Percentiles rank a stretch among this genome's conserved stretches.
phyloP scores from a whole-genome alignment of 2,888 invertebrate species.

The Chorisops tibialis region DNA sequence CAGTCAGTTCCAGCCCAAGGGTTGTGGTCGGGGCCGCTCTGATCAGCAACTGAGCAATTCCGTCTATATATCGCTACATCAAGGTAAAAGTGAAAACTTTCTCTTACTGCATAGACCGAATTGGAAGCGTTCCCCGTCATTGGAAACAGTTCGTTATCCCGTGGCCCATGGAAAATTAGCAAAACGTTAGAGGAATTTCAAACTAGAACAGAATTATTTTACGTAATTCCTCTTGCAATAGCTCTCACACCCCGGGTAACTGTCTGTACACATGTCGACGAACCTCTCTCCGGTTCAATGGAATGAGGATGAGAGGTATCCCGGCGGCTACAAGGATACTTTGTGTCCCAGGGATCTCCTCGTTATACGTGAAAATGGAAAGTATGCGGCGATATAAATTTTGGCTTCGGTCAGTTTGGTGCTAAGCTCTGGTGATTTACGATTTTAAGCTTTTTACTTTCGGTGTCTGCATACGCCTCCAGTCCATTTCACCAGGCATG shows the following conservation, averaged over 20 bases:
- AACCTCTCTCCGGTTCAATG: background rate
- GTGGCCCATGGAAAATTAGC: background rate
- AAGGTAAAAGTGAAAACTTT: too few species aligned
- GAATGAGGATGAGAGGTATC: background rate
- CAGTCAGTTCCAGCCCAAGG: background rate
- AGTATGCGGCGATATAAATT: conserved; percentile 20
- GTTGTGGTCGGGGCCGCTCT: background rate
- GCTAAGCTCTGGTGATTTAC: conserved; percentile 25
- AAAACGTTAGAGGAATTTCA: conserved; percentile 3
- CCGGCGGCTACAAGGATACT: background rate
- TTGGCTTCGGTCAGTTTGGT: conserved; percentile 22
- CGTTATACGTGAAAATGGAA: conserved; percentile 6
- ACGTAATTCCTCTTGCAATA: background rate
- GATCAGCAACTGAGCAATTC: too few species aligned
- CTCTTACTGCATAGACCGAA: too few species aligned
- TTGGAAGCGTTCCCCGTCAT: too few species aligned
- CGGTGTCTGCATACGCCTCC: background rate
- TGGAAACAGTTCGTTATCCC: background rate
- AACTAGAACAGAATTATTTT: conserved; percentile 1
- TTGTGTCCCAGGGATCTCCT: background rate
- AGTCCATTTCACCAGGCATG: conserved; percentile 1
- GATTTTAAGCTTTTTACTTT: conserved; percentile 21
- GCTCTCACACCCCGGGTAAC: too few species aligned
- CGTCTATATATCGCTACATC: too few species aligned
- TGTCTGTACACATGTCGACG: background rate